These are phyloP conservation scores for Sitobion miscanthi DNA, from an alignment of 1,140 invertebrate genomes.

Conservation along the genomic window DNA sequence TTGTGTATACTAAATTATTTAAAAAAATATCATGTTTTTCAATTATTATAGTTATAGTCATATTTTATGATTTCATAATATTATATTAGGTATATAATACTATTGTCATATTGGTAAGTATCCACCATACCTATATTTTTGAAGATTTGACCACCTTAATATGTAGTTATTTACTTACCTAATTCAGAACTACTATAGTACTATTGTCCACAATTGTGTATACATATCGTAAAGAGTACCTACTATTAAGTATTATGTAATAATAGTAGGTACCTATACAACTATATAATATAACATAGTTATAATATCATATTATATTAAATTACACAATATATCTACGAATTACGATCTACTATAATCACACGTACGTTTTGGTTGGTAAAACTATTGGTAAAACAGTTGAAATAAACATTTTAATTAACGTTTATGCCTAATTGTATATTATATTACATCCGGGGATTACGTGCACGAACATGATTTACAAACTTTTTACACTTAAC, in stretches of 20 bases:
- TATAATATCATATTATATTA: neutral
- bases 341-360: neutral
- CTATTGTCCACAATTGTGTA: neutral
- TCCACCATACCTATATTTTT: neutral
- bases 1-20: neutral
- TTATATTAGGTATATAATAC: too few relatives aligned
- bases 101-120: too few relatives aligned
- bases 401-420: neutral
- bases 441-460: neutral
- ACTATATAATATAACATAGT: too few relatives aligned
- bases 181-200: neutral
- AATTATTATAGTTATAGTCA: too few relatives aligned
- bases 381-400: neutral
- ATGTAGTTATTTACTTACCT: too few relatives aligned
- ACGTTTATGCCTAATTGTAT: neutral
- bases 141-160: neutral
- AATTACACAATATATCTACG: neutral
- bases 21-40: neutral
- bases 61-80: too few relatives aligned
- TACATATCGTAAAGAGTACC: neutral
- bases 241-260: neutral
- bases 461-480: neutral
- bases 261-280: too few relatives aligned
- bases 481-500: neutral
- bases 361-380: neutral